Evolutionary conservation across 23 tunicate genomes (phyloP), one percentile per base, ranked within the genome.

Genomic region (Pegea sp.): DNA sequence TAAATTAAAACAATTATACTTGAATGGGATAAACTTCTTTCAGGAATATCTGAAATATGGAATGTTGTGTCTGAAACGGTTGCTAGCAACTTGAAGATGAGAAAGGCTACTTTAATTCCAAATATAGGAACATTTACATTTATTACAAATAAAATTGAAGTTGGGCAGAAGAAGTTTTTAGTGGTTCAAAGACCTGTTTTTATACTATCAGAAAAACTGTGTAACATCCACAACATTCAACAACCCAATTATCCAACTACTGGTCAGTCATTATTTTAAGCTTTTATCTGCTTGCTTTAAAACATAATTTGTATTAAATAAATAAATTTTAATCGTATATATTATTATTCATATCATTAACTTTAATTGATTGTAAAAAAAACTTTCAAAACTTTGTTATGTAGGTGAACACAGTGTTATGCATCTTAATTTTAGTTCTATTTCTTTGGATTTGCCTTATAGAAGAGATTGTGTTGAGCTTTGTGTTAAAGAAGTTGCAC

Each of bases 141-240:
- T 48, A 62, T 67, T 30, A 68, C 59, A 3, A 68, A 63, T 60
- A 68, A 84, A 29, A 57, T 73, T 63, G 84, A 74, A 27, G 60
- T 74, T 50, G 84, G 84, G 53, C 69, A 84, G 56, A 84, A 67
- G 48, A 73, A 84, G 50, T 73, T 65, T 53, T 44, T 84, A 38
- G 62, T 84, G 22, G 26, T 84, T 16, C 95, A 84, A 59, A 54
- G 95, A 30, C 95, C 95, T 25, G 95, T 84, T 26, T 84, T 84
- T 59, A 54, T 74, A 19, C 30, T 84, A 21, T 73, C 76, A 13
- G 95, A 84, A 57, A 84, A 84, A 46, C 69, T 84, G 58, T 67
- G 72, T 13, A 77, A 74, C 33, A 84, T 86, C 49, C 95, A 84
- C 60, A 76, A 76, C 8, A 50, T 84, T 1, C 70, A 63, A 27